phyloP scores from a whole-genome alignment of 2,888 invertebrate genomes.

The Drosophila macrospina region DNA sequence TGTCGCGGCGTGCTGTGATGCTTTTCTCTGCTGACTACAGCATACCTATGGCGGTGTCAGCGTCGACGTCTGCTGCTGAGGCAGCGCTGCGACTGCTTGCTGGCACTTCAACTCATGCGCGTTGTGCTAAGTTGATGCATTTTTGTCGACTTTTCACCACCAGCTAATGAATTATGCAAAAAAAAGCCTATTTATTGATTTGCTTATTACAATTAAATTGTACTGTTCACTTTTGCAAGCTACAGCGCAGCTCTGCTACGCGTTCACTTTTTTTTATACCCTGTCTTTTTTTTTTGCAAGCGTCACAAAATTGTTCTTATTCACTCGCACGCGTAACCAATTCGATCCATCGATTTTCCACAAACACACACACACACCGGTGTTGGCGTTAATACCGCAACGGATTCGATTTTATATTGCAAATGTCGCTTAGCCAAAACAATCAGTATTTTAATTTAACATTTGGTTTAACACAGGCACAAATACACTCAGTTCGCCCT shows the following conservation, averaged over 20 bases:
- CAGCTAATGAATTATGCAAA: constrained; percentile 42
- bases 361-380: constrained; percentile 40
- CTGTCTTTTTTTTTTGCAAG: constrained; percentile 42
- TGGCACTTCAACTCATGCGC: constrained; percentile 55
- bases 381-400: constrained; percentile 24
- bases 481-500: constrained; percentile 60
- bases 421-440: constrained; percentile 38
- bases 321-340: constrained; percentile 61
- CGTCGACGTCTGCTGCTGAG: constrained; percentile 40
- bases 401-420: constrained; percentile 29
- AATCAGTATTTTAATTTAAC: constrained; percentile 81
- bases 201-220: constrained; percentile 35
- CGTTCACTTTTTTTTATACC: constrained; percentile 48
- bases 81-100: constrained; percentile 48
- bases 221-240: constrained; percentile 39
- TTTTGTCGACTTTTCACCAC: constrained; percentile 45
- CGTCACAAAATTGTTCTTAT: constrained; percentile 56
- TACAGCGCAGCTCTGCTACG: constrained; percentile 48
- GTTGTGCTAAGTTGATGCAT: constrained; percentile 44
- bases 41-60: constrained; percentile 55
- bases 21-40: constrained; percentile 48
- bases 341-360: constrained; percentile 62
- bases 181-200: constrained; percentile 37
- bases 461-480: constrained; percentile 81
- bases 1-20: constrained; percentile 48